phyloP scores from a whole-genome alignment of 2,113 vertebrate genomes.

The Willisornis vidua region DNA sequence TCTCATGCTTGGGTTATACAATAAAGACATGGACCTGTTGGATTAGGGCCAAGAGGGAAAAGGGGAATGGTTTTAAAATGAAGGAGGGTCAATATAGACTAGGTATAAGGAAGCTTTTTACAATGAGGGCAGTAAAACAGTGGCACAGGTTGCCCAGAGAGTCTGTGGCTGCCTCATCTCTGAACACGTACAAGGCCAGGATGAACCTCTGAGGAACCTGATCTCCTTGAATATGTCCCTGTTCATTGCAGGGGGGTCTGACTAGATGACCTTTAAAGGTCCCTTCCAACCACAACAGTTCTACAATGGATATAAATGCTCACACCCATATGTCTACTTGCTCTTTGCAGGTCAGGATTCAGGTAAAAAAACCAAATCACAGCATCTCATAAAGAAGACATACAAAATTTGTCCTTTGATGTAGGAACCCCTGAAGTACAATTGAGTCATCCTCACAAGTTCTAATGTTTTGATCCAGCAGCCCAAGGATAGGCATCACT shows the following conservation, averaged over 20 bases:
- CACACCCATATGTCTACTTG: rapidly evolving
- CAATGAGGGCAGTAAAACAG: background rate
- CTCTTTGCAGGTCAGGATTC: background rate
- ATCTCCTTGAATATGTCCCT: background rate
- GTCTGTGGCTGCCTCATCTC: background rate
- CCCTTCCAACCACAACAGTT: background rate
- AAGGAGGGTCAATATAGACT: background rate
- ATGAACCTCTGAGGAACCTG: background rate
- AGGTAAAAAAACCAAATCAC: background rate
- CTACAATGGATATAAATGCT: background rate
- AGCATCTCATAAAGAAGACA: background rate
- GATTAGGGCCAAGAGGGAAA: background rate
- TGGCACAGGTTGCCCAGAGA: background rate
- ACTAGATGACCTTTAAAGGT: background rate
- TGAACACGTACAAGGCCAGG: background rate
- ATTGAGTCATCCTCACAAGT: background rate
- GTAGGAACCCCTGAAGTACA: background rate
- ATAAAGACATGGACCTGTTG: background rate
- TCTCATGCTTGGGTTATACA: background rate
- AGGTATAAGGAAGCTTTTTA: background rate
- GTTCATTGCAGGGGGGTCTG: background rate
- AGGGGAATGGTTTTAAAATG: background rate
- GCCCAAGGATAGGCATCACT: background rate
- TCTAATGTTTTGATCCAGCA: background rate
- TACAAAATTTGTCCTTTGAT: background rate